Conservation (phyloP, 2,113 vertebrate species). For the Neopipo cinnamomea region DNA sequence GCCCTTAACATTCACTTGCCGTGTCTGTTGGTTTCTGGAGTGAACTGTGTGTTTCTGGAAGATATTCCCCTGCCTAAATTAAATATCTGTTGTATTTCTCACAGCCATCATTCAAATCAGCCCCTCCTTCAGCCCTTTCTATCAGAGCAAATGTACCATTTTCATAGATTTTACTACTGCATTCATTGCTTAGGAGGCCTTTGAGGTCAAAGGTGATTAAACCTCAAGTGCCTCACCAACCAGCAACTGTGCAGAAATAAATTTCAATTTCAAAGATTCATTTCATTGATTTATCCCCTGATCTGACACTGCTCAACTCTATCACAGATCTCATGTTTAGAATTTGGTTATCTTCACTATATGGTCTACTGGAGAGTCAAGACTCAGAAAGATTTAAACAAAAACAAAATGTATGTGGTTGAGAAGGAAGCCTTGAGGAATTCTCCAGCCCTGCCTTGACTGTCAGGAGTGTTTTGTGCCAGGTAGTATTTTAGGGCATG, state of each 20-base stretch:
- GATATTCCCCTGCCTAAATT: not conserved
- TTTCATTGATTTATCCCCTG: not conserved
- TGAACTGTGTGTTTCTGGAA: not conserved
- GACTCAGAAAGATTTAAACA: not conserved
- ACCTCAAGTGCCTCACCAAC: not conserved
- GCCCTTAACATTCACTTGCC: not conserved
- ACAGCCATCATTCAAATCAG: not conserved
- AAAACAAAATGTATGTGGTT: not conserved
- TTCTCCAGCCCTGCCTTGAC: not conserved
- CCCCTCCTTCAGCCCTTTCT: not conserved
- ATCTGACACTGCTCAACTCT: not conserved
- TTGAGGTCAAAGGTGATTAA: not conserved
- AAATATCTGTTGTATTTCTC: not conserved
- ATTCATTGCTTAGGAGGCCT: not conserved
- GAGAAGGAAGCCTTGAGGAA: not conserved
- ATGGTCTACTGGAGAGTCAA: not conserved
- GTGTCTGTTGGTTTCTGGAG: not conserved
- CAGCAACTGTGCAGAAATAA: not conserved
- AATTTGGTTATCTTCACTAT: not conserved
- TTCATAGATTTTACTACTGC: not conserved
- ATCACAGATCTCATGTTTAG: not conserved
- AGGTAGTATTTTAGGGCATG: not conserved
- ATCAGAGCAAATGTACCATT: not conserved
- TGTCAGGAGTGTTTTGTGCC: not conserved
- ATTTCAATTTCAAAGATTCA: not conserved